Conservation (phyloP, 2,888 invertebrate genomes). For the Drosophila quasianomalipes region DNA sequence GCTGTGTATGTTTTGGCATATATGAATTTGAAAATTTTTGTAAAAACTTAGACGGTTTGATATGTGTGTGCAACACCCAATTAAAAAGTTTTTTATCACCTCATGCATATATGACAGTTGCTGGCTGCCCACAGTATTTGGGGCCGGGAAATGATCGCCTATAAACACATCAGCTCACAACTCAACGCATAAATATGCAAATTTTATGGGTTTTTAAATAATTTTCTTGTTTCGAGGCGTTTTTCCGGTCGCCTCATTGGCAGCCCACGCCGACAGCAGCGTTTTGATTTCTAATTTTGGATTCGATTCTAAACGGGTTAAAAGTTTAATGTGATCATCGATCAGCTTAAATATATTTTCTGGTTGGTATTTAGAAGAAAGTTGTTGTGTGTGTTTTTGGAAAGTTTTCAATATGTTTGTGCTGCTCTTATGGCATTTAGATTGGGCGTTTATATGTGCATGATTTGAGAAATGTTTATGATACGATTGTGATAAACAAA, state of each 20-base stretch:
- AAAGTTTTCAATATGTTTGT: conserved; percentile 64
- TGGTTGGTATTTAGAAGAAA: conserved; percentile 43
- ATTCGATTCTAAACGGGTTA: conserved; percentile 71
- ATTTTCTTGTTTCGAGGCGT: conserved; percentile 61
- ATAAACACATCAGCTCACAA: conserved; percentile 73
- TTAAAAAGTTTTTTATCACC: conserved; percentile 79
- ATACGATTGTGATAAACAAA: conserved; percentile 57
- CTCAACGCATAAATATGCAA: conserved; percentile 74
- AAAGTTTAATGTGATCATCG: conserved; percentile 68
- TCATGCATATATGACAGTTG: conserved; percentile 65
- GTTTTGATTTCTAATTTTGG: conserved; percentile 56
- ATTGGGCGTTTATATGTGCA: conserved; percentile 71
- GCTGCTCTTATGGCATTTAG: conserved; percentile 62
- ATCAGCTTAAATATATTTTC: conserved; percentile 51
- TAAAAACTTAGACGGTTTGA: conserved; percentile 49
- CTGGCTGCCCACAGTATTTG: conserved; percentile 58
- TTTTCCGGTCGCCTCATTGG: conserved; percentile 63
- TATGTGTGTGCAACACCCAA: conserved; percentile 66
- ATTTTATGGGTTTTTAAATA: conserved; percentile 77
- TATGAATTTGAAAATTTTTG: conserved; percentile 46
- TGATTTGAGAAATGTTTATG: conserved; percentile 66
- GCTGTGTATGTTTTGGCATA: conserved; percentile 52
- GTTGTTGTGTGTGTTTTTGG: conserved; percentile 45
- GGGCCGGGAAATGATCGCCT: conserved; percentile 44
- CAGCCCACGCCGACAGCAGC: conserved; percentile 61